Base-by-base conservation (phyloP, 2,797 vertebrate species). In the Netta rufina region DNA sequence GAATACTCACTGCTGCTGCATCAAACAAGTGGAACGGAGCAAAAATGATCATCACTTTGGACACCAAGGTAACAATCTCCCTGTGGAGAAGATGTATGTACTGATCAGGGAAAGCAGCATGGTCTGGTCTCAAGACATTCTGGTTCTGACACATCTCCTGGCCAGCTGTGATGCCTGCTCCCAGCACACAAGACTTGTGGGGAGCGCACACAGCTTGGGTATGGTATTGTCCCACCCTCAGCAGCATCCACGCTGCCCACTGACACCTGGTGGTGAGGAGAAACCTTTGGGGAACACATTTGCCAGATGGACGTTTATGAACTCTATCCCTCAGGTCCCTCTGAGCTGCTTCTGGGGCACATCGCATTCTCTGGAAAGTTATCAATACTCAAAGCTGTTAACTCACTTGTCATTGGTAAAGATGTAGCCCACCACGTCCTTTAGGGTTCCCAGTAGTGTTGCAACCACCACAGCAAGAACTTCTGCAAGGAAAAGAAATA, bases 321-420 rank as follows among this genome's bases (percentile, higher is more conserved):
- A 36, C 39, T 64, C 67, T 25, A 15, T 65, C 72, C 66, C 17
- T 17, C 45, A 90, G 43, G 65, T 83, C 54, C 30, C 75, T 83
- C 66, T 57, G 32, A 77, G 65, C 84, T 77, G 72, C 38, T 76
- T 25, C 70, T 57, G 13, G 51, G 28, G 15, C 7, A 47, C 64
- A 49, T n/a, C 69, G 11, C 33, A 51, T 18, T 57, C 32, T 43
- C 47, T 20, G 30, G 20, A 13, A 54, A 66, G 13, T 49, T 14
- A 77, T 2, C 7, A 53, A 11, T 4, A 20, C 16, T 54, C 15
- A 20, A 49, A 83, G 49, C n/a, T 43, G 66, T 72, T 28, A 76
- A 97, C 98, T 64, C 84, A 98, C 98, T 47, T 77, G 86, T 98
- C 98, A 0, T 54, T 95, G 27, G 98, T 98, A 81, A 98, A 98